Base-by-base conservation (phyloP, 2,113 vertebrate species). In the Trochalopteron elliotii region DNA sequence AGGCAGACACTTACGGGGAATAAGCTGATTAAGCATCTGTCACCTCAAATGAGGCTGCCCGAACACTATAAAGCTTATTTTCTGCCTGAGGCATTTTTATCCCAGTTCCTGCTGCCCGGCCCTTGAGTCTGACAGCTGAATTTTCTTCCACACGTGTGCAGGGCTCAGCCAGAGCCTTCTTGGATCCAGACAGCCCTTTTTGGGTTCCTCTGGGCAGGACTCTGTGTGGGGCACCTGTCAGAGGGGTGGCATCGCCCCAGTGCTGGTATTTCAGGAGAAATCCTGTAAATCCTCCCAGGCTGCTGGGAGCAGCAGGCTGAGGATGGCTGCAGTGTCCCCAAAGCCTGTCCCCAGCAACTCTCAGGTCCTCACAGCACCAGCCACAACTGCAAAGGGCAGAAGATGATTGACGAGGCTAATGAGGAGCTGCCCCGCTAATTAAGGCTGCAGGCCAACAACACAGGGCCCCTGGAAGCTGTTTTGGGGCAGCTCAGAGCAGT, bases 11-110 rank as follows among this genome's bases (percentile, higher is more conserved):
- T 81, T 30, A 40, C 1, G 6, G 88, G 24, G 3, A 80, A 71
- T 97, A 97, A 96, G 90, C 83, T 75, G 90, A 96, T 90, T 90
- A 89, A 94, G 94, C 95, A 75, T 95, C 91, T 83, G 92, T 70
- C 30, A 89, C 79, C 71, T 93, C 90, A 35, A 39, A 52, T 3
- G 20, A 93, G n/a, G 87, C 88, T 49, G 57, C 75, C 94, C 70
- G 22, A 64, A 71, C 76, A 30, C 92, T 78, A 45, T 8, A 76
- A 93, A 97, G 89, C 87, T 96, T 87, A 96, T 96, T 95, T 92
- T 96, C 96, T 79, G 83, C 93, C 84, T 4, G 53, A 70, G 47
- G 64, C 33, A 64, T 90, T 95, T 93, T 95, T 80, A 93, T 93
- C 85, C 27, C 7, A 7, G 63, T 64, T 79, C 72, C 77, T 85